Percentiles rank a stretch among this genome's conserved stretches.
Conservation (phyloP, 2,888 invertebrate species). For the Rotaria socialis region DNA sequence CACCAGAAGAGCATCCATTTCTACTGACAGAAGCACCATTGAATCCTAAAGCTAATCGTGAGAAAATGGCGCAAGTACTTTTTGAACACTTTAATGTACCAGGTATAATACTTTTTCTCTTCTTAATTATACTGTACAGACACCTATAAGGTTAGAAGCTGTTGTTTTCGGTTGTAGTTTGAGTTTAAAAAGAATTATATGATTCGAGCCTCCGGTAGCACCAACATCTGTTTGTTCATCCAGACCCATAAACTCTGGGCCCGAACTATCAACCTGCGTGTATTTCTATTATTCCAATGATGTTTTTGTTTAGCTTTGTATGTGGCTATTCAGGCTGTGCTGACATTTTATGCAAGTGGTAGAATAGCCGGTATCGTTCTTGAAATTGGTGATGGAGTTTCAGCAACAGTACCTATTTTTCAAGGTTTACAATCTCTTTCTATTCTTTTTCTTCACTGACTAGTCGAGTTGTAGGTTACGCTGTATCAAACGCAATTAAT, state of each 20-base stretch:
- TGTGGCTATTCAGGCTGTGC: conserved; percentile 63
- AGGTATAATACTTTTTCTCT: conserved; percentile 60
- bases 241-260: too few relatives aligned
- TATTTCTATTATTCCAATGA: too few relatives aligned
- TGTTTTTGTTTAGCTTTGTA: conserved; percentile 65
- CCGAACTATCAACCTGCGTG: too few relatives aligned
- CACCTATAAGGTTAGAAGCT: too few relatives aligned
- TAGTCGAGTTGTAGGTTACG: conserved; percentile 64
- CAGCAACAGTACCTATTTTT: conserved; percentile 90
- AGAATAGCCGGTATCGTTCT: conserved; percentile 65
- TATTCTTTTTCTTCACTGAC: neutral
- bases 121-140: too few relatives aligned
- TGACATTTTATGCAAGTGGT: neutral
- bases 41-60: conserved; percentile 80
- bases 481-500: conserved; percentile 89
- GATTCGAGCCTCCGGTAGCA: too few relatives aligned
- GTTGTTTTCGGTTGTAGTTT: too few relatives aligned
- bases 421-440: conserved; percentile 64
- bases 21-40: conserved; percentile 79
- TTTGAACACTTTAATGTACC: conserved; percentile 77
- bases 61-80: conserved; percentile 74
- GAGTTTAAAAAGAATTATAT: too few relatives aligned
- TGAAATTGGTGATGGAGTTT: conserved; percentile 90
- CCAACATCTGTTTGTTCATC: too few relatives aligned
- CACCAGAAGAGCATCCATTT: conserved; percentile 75